These are phyloP conservation scores for Syndactyla subalaris DNA, from an alignment of 2,797 vertebrate genomes.

Conservation along the genomic window DNA sequence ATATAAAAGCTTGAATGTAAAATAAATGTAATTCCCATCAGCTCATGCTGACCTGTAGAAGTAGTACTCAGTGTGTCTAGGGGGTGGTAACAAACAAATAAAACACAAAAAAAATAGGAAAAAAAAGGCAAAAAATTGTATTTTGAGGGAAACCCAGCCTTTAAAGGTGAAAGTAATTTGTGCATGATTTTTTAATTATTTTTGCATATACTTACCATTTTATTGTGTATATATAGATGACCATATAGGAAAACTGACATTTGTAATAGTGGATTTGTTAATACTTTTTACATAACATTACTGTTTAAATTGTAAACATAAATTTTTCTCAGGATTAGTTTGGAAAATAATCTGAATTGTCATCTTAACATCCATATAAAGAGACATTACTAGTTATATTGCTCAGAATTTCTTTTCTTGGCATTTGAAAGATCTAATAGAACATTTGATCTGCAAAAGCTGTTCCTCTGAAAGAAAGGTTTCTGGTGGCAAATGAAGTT, in stretches of 20 bases:
- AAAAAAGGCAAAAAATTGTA: constrained; percentile 57
- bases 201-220: constrained; percentile 86
- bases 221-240: constrained; percentile 84
- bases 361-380: constrained; percentile 75
- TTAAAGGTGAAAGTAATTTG: constrained; percentile 77
- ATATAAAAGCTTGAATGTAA: constrained; percentile 82
- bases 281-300: constrained; percentile 87
- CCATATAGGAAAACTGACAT: constrained; percentile 82
- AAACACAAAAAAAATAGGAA: constrained; percentile 57
- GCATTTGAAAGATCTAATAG: constrained; percentile 69
- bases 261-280: constrained; percentile 87
- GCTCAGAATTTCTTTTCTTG: constrained; percentile 72
- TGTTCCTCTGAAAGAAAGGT: constrained; percentile 70
- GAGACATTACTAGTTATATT: constrained; percentile 66
- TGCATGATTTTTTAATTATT: constrained; percentile 83
- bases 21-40: constrained; percentile 80
- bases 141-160: constrained; percentile 77
- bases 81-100: constrained; percentile 70
- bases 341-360: constrained; percentile 78
- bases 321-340: constrained; percentile 82
- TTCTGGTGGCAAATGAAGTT: constrained; percentile 72
- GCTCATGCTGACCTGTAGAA: constrained; percentile 79
- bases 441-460: constrained; percentile 70
- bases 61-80: constrained; percentile 77
- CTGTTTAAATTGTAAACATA: constrained; percentile 83